phyloP scores from a whole-genome alignment of 1,140 invertebrate genomes.

The Halesus radiatus region DNA sequence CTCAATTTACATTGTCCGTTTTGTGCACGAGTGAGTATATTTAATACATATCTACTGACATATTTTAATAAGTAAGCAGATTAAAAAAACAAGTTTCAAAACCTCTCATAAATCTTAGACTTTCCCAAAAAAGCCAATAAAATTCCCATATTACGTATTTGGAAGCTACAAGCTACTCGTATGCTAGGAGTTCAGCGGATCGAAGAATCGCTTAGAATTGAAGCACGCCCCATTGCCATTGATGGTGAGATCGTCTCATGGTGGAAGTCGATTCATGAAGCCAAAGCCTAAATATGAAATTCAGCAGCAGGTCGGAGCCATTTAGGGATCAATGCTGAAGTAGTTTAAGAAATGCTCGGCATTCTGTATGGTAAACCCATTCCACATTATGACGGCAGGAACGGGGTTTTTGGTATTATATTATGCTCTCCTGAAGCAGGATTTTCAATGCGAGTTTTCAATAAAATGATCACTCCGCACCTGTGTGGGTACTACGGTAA shows the following conservation, averaged over 20 bases:
- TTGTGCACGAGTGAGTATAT: too few species aligned
- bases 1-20: too few species aligned
- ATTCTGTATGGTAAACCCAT: not conserved
- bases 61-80: too few species aligned
- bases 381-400: not conserved
- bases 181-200: not conserved
- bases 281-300: conserved; percentile 30
- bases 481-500: too few species aligned
- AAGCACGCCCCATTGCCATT: conserved; percentile 25
- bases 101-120: too few species aligned
- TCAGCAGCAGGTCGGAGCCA: conserved; percentile 34
- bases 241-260: conserved; percentile 23
- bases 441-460: conserved; percentile 1
- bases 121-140: too few species aligned
- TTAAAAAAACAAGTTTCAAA: too few species aligned
- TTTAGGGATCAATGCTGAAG: conserved; percentile 33
- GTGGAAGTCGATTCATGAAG: conserved; percentile 21
- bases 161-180: too few species aligned
- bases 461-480: not conserved
- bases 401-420: conserved; percentile 3
- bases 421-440: conserved; percentile 1
- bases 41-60: too few species aligned
- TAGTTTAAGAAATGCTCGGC: conserved; percentile 34
- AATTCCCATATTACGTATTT: too few species aligned
- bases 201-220: conserved; percentile 16